Conservation (phyloP, 23 tunicate species). For the Styela clava region DNA sequence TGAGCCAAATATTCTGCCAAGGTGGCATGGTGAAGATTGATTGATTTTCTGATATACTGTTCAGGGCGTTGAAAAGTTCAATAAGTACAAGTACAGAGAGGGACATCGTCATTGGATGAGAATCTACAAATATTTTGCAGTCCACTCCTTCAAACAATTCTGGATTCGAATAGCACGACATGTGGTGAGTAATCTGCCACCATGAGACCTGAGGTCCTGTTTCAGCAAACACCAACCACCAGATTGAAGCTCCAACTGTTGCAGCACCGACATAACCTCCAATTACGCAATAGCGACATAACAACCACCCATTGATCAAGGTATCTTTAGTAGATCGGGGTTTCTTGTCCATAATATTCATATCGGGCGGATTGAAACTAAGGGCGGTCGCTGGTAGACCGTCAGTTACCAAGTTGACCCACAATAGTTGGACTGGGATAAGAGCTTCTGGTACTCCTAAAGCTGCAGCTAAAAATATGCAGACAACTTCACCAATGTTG, state of each 20-base stretch:
- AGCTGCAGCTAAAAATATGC: conserved; percentile 97
- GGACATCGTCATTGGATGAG: conserved; percentile 99
- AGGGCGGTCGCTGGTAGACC: conserved; percentile 99
- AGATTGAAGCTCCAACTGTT: conserved; percentile 64
- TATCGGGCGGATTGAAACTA: too few species aligned
- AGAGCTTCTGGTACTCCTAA: conserved; percentile 97
- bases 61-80: conserved; percentile 93
- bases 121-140: conserved; percentile 88
- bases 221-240: conserved; percentile 69
- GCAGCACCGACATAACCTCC: conserved; percentile 79
- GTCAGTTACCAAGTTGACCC: conserved; percentile 98
- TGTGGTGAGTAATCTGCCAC: conserved; percentile 96
- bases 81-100: conserved; percentile 95
- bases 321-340: conserved; percentile 88
- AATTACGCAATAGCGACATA: conserved; percentile 91
- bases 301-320: conserved; percentile 75
- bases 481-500: conserved; percentile 98
- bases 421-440: conserved; percentile 92
- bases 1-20: conserved; percentile 83
- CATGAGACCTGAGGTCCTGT: conserved; percentile 63
- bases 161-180: conserved; percentile 86
- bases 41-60: conserved; percentile 99
- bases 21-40: conserved; percentile 97
- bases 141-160: too few species aligned
- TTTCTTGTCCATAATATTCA: too few species aligned